Base-by-base conservation (phyloP, 2,113 vertebrate species). In the Heliornis fulica region DNA sequence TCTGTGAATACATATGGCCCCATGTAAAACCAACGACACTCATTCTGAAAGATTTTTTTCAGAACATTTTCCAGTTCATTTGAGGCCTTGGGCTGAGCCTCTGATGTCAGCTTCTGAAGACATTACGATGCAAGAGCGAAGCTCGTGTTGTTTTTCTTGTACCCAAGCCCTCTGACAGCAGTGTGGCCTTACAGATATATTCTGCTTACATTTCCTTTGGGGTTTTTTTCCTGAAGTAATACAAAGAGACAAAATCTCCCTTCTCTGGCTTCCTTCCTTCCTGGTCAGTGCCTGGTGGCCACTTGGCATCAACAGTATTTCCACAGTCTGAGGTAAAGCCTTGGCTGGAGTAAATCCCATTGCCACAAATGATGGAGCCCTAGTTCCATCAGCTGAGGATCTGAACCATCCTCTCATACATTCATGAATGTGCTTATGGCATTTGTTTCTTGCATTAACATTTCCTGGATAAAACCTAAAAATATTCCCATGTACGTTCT, bases 361-460 rank as follows among this genome's bases (percentile, higher is more conserved):
- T 41, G 32, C 60, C 48, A 25, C 22, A 45, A 54, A n/a, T 7
- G 38, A 16, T 15, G 34, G 89, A 81, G 72, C 21, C 19, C 69
- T 13, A 2, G 5, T 71, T 91, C 17, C 65, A 65, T n/a, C 69
- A 63, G 57, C 43, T 65, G 65, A 84, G 87, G 48, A 41, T 48
- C 65, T 29, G 28, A 70, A 26, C 60, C 61, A 16, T 13, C 66
- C 70, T 61, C 63, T 45, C 40, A 9, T 36, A 61, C 36, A 2
- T 36, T 53, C 50, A 20, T 41, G 19, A 78, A 68, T 22, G 22
- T 68, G 66, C 54, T 81, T 36, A 18, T 21, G 45, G 84, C 50
- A n/a, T 91, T 96, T 71, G 11, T 46, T 82, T 61, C 63, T 72
- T 32, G 13, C 69, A 79, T 87, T 91, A 87, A 66, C 46, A 83